Conservation (phyloP, 2,797 vertebrate genomes). For the Sarcoramphus papa region DNA sequence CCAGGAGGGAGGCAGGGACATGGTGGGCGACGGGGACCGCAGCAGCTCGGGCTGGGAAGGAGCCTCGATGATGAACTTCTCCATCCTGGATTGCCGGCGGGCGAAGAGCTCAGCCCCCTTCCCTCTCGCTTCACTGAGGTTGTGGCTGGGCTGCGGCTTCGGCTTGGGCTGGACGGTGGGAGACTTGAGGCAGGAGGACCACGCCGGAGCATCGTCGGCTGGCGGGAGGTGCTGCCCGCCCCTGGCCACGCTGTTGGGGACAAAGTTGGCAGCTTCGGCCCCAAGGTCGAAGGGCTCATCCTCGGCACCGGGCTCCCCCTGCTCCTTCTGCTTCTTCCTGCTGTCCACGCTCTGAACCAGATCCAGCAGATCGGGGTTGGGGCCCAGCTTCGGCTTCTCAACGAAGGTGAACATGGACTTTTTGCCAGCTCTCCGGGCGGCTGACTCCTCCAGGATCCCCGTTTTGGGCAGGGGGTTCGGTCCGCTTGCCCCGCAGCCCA, state of each 20-base stretch:
- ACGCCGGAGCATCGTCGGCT: conserved; percentile 75
- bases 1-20: conserved; percentile 97
- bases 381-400: conserved; percentile 89
- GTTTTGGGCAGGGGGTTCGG: conserved; percentile 74
- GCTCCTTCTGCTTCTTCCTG: conserved; percentile 82
- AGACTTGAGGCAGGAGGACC: conserved; percentile 92
- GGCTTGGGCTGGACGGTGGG: conserved; percentile 83
- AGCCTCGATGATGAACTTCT: conserved; percentile 87
- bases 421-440: conserved; percentile 72
- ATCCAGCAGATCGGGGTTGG: conserved; percentile 92
- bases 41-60: conserved; percentile 68
- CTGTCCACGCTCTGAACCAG: conserved; percentile 90
- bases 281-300: conserved; percentile 92
- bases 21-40: conserved; percentile 90
- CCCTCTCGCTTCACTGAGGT: conserved; percentile 86
- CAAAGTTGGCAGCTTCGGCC: conserved; percentile 93
- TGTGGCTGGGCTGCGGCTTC: conserved; percentile 85
- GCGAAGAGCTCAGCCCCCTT: conserved; percentile 95
- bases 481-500: conserved; percentile 44
- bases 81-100: conserved; percentile 94
- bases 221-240: neutral
- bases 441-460: conserved; percentile 87
- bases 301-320: conserved; percentile 76
- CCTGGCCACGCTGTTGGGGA: conserved; percentile 65
- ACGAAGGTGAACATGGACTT: conserved; percentile 99